Percentiles rank a stretch among this genome's conserved stretches.
Evolutionary conservation across 2,113 vertebrate genomes (phyloP).

Genomic region (Bombycilla garrulus): DNA sequence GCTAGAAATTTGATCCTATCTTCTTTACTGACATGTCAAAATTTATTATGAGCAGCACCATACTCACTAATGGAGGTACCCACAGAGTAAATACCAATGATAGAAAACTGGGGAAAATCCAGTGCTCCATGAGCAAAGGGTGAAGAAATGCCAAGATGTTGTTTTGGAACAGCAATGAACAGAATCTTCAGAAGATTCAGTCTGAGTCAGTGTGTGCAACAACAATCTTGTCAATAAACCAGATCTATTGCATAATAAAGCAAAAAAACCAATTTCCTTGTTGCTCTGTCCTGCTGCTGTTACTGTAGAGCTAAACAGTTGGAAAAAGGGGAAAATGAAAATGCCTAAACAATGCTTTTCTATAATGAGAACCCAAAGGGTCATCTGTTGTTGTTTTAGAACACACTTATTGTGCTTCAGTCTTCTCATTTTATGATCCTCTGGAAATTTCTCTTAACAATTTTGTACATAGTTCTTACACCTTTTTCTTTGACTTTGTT

Average conservation of each 20-base stretch:
- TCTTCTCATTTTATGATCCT: background rate
- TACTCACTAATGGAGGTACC: background rate
- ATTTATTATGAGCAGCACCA: background rate
- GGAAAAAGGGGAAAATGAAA: background rate
- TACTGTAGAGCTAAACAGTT: constrained; percentile 25
- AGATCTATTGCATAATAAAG: constrained; percentile 57
- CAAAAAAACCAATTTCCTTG: background rate
- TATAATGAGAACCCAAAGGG: constrained; percentile 6
- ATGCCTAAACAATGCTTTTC: constrained; percentile 41
- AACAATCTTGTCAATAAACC: constrained; percentile 50
- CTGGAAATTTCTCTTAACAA: background rate
- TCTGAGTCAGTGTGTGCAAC: constrained; percentile 26
- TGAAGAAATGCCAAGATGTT: constrained; percentile 39
- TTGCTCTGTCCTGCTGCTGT: constrained; percentile 44
- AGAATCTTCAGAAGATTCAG: constrained; percentile 21
- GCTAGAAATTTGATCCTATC: background rate
- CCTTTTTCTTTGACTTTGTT: accelerated
- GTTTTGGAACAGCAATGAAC: constrained; percentile 26
- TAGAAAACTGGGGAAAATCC: background rate
- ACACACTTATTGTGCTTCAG: background rate
- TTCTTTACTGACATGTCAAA: background rate
- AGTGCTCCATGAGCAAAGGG: background rate
- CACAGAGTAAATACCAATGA: background rate
- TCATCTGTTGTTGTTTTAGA: background rate
- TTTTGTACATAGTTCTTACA: background rate